Evolutionary conservation across 2,113 vertebrate species (phyloP), one percentile per base, ranked within the genome.

Genomic region (Boulengeromyrus knoepffleri): DNA sequence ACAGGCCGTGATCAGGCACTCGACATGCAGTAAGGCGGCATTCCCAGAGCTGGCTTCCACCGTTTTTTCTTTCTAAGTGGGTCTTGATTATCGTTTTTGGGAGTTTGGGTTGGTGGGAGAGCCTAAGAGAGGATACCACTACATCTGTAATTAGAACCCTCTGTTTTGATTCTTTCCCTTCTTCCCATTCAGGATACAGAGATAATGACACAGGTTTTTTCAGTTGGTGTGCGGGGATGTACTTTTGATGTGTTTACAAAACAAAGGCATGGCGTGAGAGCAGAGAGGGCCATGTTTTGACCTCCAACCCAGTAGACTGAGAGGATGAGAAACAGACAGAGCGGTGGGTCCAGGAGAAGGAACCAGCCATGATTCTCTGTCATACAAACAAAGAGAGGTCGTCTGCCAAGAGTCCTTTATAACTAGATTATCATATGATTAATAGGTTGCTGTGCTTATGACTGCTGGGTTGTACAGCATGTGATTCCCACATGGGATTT

Each of bases 271-370:
- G 36, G 36, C 56, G 56, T 88, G 87, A 88, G 19, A 62, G 42
- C 36, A 56, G 85, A 42, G 15, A 45, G 31, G 15, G 5, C 50
- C 10, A 15, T 36, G n/a, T 36, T 31, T 17, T 87, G 6, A 47
- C 50, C 15, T 87, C 49, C 13, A 42, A 66, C 27, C 36, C 49
- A 62, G 36, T 58, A 36, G 50, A 39, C 85, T n/a, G 36, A 19
- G 92, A 89, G 89, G 90, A 91, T 74, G 74, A 80, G 74, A 80
- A 19, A 80, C 5, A 47, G 88, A 88, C 10, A n/a, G 17, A 49
- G 39, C 58, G 53, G 12, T 52, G 87, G 89, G 50, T 70, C 62
- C n/a, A 12, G 62, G 62, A 70, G 62, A 70, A 31, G 62, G 27
- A 70, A 70, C 62, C 62, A 70, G 62, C n/a, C 62, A 12, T 31